These are phyloP conservation scores for Tyto alba DNA, from an alignment of 2,113 vertebrate genomes.

Conservation along the genomic window DNA sequence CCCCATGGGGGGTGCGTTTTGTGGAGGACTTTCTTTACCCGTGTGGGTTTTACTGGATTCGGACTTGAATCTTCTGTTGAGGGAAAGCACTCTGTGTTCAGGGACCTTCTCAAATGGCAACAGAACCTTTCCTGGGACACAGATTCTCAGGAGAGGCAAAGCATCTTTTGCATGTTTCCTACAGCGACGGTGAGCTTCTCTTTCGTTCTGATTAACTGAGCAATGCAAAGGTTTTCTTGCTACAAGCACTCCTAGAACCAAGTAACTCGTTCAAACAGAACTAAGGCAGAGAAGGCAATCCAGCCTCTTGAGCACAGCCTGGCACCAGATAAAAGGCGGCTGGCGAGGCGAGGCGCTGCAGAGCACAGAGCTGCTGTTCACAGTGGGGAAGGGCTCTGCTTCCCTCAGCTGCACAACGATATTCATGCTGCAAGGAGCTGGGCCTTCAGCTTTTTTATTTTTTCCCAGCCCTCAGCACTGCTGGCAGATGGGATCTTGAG, in stretches of 20 bases:
- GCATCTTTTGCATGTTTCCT: not conserved
- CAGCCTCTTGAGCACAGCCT: not conserved
- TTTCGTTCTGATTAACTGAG: not conserved
- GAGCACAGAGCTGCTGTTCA: not conserved
- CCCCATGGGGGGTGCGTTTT: accelerated
- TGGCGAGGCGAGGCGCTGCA: not conserved
- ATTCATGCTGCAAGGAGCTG: not conserved
- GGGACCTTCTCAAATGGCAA: not conserved
- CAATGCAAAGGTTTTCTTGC: not conserved
- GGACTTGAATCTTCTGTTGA: not conserved
- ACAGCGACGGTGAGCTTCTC: not conserved
- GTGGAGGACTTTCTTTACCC: not conserved
- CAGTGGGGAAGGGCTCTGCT: not conserved
- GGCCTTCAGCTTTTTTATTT: not conserved
- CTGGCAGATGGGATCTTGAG: not conserved
- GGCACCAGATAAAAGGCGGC: not conserved
- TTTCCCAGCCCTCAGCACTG: not conserved
- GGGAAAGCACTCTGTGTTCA: not conserved
- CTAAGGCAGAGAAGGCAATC: not conserved
- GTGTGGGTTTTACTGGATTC: not conserved
- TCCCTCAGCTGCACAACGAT: accelerated
- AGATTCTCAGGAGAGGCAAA: not conserved
- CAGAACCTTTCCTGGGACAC: not conserved
- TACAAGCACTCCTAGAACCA: not conserved
- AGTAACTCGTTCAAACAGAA: not conserved